Evolutionary conservation across 2,113 vertebrate species (phyloP).

Genomic region (Rhipidura dahli): DNA sequence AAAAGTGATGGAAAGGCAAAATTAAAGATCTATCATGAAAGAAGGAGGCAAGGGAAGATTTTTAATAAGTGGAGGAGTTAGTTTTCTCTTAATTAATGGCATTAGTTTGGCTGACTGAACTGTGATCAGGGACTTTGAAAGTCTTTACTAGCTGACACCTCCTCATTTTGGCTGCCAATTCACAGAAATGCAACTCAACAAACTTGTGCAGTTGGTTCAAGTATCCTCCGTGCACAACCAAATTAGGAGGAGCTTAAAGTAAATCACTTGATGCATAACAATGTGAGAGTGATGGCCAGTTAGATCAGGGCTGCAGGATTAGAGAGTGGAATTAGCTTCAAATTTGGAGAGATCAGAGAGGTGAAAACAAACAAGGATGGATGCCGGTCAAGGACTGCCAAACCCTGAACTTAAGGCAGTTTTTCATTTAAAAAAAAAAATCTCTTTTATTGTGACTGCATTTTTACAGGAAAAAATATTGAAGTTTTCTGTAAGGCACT

Average conservation of each 20-base stretch:
- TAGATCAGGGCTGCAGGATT: neutral
- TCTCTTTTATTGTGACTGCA: neutral
- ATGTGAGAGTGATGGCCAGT: neutral
- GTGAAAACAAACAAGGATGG: neutral
- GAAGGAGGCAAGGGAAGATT: neutral
- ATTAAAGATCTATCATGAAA: neutral
- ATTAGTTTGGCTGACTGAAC: neutral
- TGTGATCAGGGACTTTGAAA: neutral
- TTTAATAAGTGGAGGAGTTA: neutral
- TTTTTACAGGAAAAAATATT: neutral
- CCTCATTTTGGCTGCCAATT: neutral
- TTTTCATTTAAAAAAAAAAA: neutral
- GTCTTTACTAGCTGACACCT: neutral
- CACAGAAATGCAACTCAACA: neutral
- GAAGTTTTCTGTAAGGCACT: neutral
- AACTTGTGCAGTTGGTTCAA: neutral
- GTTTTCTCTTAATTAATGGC: neutral
- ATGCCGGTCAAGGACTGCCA: neutral
- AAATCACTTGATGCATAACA: neutral
- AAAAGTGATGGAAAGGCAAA: neutral
- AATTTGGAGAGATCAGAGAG: neutral
- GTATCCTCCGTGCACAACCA: neutral
- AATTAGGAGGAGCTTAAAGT: neutral
- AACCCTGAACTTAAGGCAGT: neutral
- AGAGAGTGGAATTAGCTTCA: neutral